phyloP scores from a whole-genome alignment of 1,140 invertebrate genomes.

The Aphelenchoides besseyi region DNA sequence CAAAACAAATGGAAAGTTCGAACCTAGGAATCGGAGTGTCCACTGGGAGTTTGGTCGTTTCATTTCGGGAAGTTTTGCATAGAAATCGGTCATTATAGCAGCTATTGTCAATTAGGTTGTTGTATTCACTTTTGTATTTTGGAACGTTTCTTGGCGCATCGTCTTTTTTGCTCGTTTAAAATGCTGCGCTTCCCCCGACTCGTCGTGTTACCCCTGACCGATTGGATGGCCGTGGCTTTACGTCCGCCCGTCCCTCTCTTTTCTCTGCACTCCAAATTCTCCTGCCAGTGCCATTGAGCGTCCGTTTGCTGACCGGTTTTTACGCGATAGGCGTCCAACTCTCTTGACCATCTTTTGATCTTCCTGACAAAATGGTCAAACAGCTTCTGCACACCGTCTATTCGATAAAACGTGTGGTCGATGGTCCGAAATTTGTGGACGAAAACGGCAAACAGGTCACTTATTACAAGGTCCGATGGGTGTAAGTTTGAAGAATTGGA shows the following conservation, averaged over 20 bases:
- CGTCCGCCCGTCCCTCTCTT: too few relatives aligned
- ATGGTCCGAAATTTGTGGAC: conserved; percentile 20
- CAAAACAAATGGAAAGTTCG: not conserved
- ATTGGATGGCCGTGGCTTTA: too few relatives aligned
- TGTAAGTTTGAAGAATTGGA: too few relatives aligned
- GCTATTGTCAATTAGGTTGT: too few relatives aligned
- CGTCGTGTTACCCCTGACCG: too few relatives aligned
- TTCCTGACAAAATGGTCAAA: conserved; percentile 11
- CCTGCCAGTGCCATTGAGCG: not conserved
- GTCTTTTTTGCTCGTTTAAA: not conserved
- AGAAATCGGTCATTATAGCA: too few relatives aligned
- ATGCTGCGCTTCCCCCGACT: not conserved
- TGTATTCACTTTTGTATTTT: too few relatives aligned
- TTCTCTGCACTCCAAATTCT: not conserved
- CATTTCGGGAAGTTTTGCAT: too few relatives aligned
- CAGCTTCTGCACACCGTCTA: conserved; percentile 18
- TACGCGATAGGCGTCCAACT: not conserved
- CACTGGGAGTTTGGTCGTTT: not conserved
- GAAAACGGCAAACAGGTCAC: conserved; percentile 25
- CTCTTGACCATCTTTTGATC: not conserved
- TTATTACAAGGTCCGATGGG: conserved; percentile 30
- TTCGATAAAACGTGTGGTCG: conserved; percentile 17
- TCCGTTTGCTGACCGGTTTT: not conserved
- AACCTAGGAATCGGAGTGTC: not conserved
- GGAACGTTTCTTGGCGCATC: too few relatives aligned